Conservation (phyloP, 2,113 vertebrate species). For the Nicator chloris region DNA sequence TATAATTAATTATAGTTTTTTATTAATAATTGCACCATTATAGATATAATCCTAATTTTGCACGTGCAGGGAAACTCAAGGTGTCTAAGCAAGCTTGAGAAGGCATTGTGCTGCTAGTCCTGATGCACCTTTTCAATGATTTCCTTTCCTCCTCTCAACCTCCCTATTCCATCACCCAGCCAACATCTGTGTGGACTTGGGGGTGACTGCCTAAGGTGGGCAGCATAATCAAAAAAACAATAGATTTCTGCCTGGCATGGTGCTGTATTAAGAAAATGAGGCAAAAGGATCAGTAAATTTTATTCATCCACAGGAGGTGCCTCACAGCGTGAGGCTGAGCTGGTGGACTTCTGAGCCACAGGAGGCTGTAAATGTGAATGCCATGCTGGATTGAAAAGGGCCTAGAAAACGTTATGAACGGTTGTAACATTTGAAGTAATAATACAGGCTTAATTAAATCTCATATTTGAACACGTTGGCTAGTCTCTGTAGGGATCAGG, state of each 20-base stretch:
- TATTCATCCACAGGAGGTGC: background rate
- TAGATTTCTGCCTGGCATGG: background rate
- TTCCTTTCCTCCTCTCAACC: background rate
- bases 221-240: background rate
- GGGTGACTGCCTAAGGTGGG: background rate
- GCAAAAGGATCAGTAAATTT: background rate
- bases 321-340: background rate
- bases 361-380: conserved; percentile 6
- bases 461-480: conserved; percentile 13
- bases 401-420: conserved; percentile 19
- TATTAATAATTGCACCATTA: background rate
- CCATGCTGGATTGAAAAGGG: background rate
- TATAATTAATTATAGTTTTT: background rate
- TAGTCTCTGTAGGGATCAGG: conserved; percentile 40
- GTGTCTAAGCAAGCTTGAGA: background rate
- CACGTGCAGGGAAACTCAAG: background rate
- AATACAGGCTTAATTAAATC: conserved; percentile 56
- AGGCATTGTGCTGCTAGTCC: background rate
- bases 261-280: background rate
- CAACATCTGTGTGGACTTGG: background rate
- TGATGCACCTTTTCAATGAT: background rate
- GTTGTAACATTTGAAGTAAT: conserved; percentile 54
- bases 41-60: background rate
- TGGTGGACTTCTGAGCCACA: background rate
- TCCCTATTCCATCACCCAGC: background rate